Evolutionary conservation across 1,140 invertebrate species (phyloP), one percentile per base, ranked within the genome.

Genomic region (Battus philenor): DNA sequence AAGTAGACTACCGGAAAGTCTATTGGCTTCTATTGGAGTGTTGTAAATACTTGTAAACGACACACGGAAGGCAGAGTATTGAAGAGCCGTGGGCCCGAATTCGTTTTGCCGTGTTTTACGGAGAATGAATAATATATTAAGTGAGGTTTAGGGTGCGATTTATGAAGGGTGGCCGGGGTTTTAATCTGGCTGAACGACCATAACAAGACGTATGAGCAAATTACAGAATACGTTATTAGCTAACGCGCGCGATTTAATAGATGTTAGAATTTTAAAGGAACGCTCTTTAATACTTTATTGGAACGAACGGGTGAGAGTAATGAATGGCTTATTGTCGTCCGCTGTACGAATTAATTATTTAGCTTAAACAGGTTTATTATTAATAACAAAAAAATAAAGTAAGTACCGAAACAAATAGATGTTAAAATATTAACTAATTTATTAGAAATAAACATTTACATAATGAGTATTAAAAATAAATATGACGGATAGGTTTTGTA

Each of bases 131-230:
- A 71, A 75, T 77, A 75, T 70, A 82, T 64, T 48, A 59, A 59
- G 44, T 57, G 53, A 61, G 69, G 69, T 69, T 64, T 56, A 51
- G 60, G 73, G 73, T 64, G 51, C 59, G 69, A 81, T 81, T 81
- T 80, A 81, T 78, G 72, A 84, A 77, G 77, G 77, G 72, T 71
- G 61, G 71, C 60, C 36, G 51, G 59, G 66, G 71, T 73, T 83
- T 84, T 84, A 81, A 84, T 84, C 77, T 76, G 64, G 57, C 43
- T 51, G 54, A 70, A 76, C 68, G 74, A 71, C 74, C 68, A 76
- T 81, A 80, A 78, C 70, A 77, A 81, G 74, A 81, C 65, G 60
- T 75, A 80, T 78, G 73, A 66, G 51, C 65, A 75, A 83, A 83
- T 81, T 74, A 78, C 71, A 66, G 75, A 70, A 79, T 81, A 54